A percentile compares a stretch with the other conserved stretches of the same genome.
Evolutionary conservation across 2,888 invertebrate genomes (phyloP).

Genomic region (Cephus pulcher): DNA sequence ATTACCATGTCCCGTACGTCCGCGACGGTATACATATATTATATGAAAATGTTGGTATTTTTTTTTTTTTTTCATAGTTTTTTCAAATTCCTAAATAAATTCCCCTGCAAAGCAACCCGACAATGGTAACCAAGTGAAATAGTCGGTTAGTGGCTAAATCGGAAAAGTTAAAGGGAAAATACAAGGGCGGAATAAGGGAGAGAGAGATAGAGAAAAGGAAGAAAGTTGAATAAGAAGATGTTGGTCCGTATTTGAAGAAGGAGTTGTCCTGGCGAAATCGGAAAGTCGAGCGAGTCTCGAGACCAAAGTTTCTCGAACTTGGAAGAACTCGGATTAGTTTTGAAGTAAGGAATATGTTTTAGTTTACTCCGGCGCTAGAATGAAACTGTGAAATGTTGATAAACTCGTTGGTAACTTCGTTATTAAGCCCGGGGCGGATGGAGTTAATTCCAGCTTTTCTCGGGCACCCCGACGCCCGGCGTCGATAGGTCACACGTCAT

Average conservation of each 20-base stretch:
- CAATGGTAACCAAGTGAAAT: neutral
- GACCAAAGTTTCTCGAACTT: neutral
- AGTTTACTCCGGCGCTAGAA: constrained; percentile 24
- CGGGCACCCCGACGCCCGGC: neutral
- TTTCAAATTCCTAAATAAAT: neutral
- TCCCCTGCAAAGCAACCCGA: neutral
- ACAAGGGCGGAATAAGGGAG: neutral
- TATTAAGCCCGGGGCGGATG: constrained; percentile 23
- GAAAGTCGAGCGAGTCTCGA: neutral
- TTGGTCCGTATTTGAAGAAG: neutral
- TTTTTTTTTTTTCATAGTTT: neutral
- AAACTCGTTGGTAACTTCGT: constrained; percentile 42
- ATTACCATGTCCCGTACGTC: too few species aligned
- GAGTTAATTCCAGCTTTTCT: neutral
- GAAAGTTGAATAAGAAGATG: neutral
- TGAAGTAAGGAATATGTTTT: neutral
- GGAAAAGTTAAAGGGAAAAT: neutral
- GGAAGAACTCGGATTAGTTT: neutral
- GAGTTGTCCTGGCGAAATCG: neutral
- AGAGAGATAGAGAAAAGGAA: neutral
- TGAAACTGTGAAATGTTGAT: constrained; percentile 46
- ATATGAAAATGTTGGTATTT: too few species aligned
- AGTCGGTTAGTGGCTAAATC: neutral
- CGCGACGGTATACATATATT: neutral
- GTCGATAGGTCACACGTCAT: neutral